Conservation (phyloP, 1,140 invertebrate genomes). For the Leptinotarsa defecta region DNA sequence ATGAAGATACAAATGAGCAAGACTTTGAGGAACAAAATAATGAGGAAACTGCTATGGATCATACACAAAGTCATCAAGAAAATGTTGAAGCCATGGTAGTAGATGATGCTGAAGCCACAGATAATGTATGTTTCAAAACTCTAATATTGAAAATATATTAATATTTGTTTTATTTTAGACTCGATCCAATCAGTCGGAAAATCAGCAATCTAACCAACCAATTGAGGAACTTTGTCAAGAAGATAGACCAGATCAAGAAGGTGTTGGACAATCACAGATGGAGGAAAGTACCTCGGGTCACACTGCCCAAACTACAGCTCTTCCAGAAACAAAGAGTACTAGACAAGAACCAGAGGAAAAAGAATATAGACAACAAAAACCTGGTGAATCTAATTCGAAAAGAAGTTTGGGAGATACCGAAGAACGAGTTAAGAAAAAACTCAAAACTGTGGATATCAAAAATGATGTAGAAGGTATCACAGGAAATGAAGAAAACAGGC, state of each 20-base stretch:
- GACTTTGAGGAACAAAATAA: conserved; percentile 46
- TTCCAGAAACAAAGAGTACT: conserved; percentile 47
- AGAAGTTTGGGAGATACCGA: conserved; percentile 57
- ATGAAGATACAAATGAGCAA: conserved; percentile 42
- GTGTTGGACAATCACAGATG: conserved; percentile 60
- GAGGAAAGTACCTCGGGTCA: conserved; percentile 59
- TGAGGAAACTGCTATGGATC: conserved; percentile 53
- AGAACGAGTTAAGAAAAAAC: conserved; percentile 60
- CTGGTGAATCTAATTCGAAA: conserved; percentile 58
- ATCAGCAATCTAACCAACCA: conserved; percentile 46
- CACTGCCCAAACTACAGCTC: conserved; percentile 53
- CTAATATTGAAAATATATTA: not conserved
- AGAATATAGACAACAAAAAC: conserved; percentile 57
- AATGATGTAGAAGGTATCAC: conserved; percentile 57
- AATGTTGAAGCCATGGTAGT: conserved; percentile 56
- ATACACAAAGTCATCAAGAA: conserved; percentile 55
- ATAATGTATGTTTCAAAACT: conserved; percentile 45
- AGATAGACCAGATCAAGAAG: conserved; percentile 57
- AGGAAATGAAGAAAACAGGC: conserved; percentile 58
- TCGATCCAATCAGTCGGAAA: conserved; percentile 55
- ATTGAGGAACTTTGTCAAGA: conserved; percentile 56
- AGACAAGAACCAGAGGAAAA: conserved; percentile 48
- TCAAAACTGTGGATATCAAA: conserved; percentile 59
- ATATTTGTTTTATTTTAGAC: conserved; percentile 37
- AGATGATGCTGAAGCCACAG: conserved; percentile 54